These are phyloP conservation scores for Apis dorsata DNA, from an alignment of 1,140 invertebrate species.

Conservation along the genomic window DNA sequence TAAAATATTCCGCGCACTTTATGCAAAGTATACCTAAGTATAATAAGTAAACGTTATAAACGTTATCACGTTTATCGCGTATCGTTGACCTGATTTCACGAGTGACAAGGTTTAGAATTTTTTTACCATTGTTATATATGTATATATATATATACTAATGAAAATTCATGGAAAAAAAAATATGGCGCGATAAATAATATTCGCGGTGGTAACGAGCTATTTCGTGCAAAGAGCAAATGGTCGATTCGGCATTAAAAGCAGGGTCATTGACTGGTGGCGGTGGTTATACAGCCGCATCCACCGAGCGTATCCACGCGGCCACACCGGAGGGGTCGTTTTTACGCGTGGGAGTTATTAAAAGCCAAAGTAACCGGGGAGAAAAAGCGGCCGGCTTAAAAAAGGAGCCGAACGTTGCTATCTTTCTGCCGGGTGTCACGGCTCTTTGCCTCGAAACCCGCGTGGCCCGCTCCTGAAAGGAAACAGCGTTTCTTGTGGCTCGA, in stretches of 20 bases:
- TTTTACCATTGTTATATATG: no score
- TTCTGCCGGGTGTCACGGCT: slow-evolving; percentile 47
- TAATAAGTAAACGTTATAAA: no score
- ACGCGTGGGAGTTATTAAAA: slow-evolving; percentile 72
- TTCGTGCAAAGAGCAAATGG: slow-evolving; percentile 44
- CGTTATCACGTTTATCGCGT: neutral
- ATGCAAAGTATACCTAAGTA: neutral
- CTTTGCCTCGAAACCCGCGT: slow-evolving; percentile 15
- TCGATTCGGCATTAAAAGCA: slow-evolving; percentile 60
- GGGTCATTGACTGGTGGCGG: slow-evolving; percentile 71
- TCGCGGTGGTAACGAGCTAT: slow-evolving; percentile 10
- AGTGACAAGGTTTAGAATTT: neutral
- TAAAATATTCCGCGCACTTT: neutral
- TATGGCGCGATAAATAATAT: neutral
- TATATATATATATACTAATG: neutral
- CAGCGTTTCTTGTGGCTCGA: slow-evolving; percentile 3
- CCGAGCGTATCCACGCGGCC: slow-evolving; percentile 24
- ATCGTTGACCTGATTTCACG: neutral
- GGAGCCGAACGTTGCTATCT: slow-evolving; percentile 51
- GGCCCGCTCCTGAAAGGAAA: slow-evolving; percentile 11
- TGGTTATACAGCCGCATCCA: slow-evolving; percentile 62
- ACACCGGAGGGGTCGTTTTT: slow-evolving; percentile 47
- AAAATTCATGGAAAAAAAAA: slow-evolving; percentile 31
- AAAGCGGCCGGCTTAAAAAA: slow-evolving; percentile 62
- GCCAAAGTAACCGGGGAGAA: slow-evolving; percentile 62